Base-by-base conservation (phyloP, 2,888 invertebrate genomes). In the Teleogryllus oceanicus region DNA sequence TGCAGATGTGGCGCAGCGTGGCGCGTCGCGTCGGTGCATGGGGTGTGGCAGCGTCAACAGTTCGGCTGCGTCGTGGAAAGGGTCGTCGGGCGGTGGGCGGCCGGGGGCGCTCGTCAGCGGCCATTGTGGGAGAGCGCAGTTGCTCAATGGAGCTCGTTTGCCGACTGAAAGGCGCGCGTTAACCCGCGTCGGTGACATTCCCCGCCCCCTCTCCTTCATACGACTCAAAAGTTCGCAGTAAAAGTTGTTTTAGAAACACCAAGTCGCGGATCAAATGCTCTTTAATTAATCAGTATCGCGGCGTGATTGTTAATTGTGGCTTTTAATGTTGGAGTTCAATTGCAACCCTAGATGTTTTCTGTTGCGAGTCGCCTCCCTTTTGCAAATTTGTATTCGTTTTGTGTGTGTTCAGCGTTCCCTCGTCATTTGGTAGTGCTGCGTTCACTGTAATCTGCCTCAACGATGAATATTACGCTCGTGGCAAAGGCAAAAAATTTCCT, bases 131-230 rank as follows among this genome's bases (percentile, higher is more conserved):
- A 11, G 16, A 62, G 62, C 13, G 16, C 0, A n/a, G 16, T 12
- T n/a, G 16, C n/a, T 62, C 62, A 62, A 62, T 62, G 62, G 62
- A n/a, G 62, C 62, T 62, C 62, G 62, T 62, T 62, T 62, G 62
- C 62, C 16, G 16, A n/a, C 62, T 62, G 62, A 62, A 62, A 62
- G 62, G 16, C 62, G 62, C 62, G 62, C n/a, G 62, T 62, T 62
- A 62, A 16, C 62, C 62, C 62, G 62, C 62, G 13, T n/a, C 62
- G 13, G 16, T 18, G 13, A n/a, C 62, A 3, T 62, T 62, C 62
- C 62, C n/a, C n/a, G 16, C n/a, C 62, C 62, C 11, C n/a, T 12
- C 62, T 10, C 62, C n/a, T 12, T 62, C 13, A 18, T 62, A 18
- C 62, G 62, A n/a, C 62, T 62, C 62, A 13, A 62, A 62, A 13